phyloP scores from a whole-genome alignment of 2,113 vertebrate species.

The Pelvicachromis taeniatus region DNA sequence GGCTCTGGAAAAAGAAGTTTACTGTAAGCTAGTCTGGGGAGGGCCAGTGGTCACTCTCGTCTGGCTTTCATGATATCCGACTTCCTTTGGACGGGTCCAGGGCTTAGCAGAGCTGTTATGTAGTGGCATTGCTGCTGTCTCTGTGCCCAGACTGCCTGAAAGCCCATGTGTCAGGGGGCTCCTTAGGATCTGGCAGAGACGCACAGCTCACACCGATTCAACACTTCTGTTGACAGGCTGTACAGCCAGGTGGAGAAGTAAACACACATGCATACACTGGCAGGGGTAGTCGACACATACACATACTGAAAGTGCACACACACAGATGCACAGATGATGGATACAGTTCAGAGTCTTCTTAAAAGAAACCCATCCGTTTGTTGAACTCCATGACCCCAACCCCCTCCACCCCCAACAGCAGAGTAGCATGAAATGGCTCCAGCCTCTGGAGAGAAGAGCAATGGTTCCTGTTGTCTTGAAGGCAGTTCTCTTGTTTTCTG shows the following conservation, averaged over 20 bases:
- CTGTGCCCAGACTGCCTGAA: constrained; percentile 35
- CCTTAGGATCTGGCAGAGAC: constrained; percentile 19
- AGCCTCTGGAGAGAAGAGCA: background rate
- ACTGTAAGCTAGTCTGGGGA: background rate
- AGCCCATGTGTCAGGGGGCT: constrained; percentile 16
- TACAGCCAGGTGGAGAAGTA: background rate
- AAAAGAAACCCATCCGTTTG: constrained; percentile 23
- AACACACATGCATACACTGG: background rate
- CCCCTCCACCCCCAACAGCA: background rate
- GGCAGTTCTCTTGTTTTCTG: background rate
- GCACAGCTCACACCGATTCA: constrained; percentile 36
- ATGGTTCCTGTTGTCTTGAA: background rate
- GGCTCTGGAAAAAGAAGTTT: background rate
- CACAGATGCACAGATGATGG: constrained; percentile 17
- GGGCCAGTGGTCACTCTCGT: background rate
- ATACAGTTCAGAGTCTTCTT: constrained; percentile 41
- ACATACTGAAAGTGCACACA: background rate
- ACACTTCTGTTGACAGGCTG: constrained; percentile 28
- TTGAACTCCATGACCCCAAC: constrained; percentile 6
- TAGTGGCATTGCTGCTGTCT: background rate
- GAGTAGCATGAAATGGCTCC: background rate
- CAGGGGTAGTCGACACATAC: background rate
- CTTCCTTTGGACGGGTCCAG: background rate
- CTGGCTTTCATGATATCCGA: constrained; percentile 7
- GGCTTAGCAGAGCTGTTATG: constrained; percentile 7